These are phyloP conservation scores for Neodontobutis hainanensis DNA, from an alignment of 2,113 vertebrate genomes.

Conservation along the genomic window DNA sequence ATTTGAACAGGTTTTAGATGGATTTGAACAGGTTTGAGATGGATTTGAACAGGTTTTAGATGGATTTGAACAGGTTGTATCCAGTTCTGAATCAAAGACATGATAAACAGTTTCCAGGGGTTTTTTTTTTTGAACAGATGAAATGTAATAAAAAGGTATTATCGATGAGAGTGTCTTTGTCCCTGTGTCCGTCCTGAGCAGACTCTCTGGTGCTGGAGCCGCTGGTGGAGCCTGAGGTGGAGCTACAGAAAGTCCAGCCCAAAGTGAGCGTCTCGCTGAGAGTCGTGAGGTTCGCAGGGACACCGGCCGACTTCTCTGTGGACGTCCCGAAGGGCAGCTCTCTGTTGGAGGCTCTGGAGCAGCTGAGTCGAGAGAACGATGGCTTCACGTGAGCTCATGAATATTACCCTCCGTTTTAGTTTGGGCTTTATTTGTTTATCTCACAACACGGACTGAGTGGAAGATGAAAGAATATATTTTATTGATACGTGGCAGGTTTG, in stretches of 20 bases:
- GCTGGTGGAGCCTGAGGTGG: slow-evolving; percentile 31
- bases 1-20: too few species aligned
- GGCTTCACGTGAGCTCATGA: slow-evolving; percentile 83
- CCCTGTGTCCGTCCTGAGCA: slow-evolving; percentile 45
- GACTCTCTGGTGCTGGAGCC: slow-evolving; percentile 73
- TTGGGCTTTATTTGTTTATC: too few species aligned
- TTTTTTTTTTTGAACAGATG: background rate
- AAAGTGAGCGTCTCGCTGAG: slow-evolving; percentile 73
- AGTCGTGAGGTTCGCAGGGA: slow-evolving; percentile 69
- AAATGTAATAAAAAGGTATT: background rate
- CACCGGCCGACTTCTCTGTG: slow-evolving; percentile 43
- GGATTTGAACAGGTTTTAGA: too few species aligned
- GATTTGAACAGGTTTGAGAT: too few species aligned
- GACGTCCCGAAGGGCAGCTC: slow-evolving; percentile 61
- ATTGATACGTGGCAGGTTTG: slow-evolving; percentile 76
- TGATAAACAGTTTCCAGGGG: too few species aligned
- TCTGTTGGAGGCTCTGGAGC: slow-evolving; percentile 79
- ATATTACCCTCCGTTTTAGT: background rate
- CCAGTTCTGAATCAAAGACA: too few species aligned
- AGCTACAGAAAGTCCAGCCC: background rate
- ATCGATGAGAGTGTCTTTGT: background rate
- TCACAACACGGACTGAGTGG: too few species aligned
- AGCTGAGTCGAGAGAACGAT: slow-evolving; percentile 41
- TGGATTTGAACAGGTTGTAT: too few species aligned
- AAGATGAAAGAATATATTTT: background rate